These are phyloP conservation scores for Sarcophilus harrisii DNA, from an alignment of 2,797 vertebrate species.

Conservation along the genomic window DNA sequence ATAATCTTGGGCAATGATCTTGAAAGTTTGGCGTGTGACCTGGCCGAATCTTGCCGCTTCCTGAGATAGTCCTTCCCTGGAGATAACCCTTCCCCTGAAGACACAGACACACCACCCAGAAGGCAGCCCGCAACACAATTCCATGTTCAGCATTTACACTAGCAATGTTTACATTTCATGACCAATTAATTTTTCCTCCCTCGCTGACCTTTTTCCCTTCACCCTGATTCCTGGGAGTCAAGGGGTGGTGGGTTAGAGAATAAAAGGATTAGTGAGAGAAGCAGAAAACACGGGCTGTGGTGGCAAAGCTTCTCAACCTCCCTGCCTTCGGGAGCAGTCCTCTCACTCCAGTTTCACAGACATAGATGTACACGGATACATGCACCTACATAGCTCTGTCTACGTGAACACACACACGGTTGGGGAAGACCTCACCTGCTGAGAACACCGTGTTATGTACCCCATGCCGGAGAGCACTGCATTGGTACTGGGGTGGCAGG, in stretches of 20 bases:
- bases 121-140: neutral
- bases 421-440: slow-evolving; percentile 42
- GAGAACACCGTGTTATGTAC: neutral
- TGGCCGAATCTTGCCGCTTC: neutral
- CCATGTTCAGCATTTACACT: neutral
- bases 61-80: neutral
- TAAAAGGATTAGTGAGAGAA: neutral
- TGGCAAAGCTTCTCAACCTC: neutral
- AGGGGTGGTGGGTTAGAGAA: neutral
- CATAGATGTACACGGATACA: neutral
- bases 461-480: neutral
- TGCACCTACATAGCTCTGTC: neutral
- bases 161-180: neutral
- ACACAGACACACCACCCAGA: no score
- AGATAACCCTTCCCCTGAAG: neutral
- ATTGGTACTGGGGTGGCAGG: slow-evolving; percentile 7
- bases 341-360: neutral
- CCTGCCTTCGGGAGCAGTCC: neutral
- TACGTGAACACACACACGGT: neutral
- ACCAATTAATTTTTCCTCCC: neutral
- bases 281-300: neutral
- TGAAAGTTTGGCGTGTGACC: neutral
- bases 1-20: neutral
- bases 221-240: neutral
- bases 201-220: neutral